These are phyloP conservation scores for Phrynocephalus versicolor DNA, from an alignment of 2,113 vertebrate genomes.

Conservation along the genomic window DNA sequence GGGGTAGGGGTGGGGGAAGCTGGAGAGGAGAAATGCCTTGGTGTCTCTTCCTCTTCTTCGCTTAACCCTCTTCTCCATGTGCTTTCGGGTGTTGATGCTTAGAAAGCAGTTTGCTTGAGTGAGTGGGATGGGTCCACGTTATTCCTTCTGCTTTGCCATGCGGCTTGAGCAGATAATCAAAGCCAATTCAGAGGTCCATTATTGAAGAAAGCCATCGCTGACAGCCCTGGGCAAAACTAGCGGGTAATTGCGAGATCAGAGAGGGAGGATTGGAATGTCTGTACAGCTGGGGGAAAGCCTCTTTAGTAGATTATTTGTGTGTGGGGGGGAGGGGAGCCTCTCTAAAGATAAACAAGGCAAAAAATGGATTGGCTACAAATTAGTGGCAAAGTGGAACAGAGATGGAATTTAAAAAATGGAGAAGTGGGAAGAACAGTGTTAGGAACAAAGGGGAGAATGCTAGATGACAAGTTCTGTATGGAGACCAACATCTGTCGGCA, in stretches of 20 bases:
- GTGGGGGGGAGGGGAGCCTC: background rate
- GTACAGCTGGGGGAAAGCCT: background rate
- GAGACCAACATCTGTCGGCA: too few relatives aligned
- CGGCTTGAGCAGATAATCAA: conserved; percentile 29
- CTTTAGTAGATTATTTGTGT: conserved; percentile 33
- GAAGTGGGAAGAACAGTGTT: background rate
- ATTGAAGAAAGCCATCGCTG: conserved; percentile 27
- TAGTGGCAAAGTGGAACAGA: conserved; percentile 2
- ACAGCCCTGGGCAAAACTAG: conserved; percentile 24
- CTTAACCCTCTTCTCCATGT: background rate
- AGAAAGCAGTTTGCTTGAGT: conserved; percentile 7
- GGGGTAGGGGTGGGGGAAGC: too few relatives aligned
- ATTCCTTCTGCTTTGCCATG: conserved; percentile 10
- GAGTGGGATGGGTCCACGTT: conserved; percentile 7
- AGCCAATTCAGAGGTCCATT: conserved; percentile 31
- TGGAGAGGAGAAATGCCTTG: background rate
- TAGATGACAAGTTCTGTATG: background rate
- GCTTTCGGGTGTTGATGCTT: conserved; percentile 4
- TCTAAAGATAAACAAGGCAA: conserved; percentile 29
- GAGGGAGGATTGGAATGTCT: conserved; percentile 15
- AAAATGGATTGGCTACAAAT: conserved; percentile 22
- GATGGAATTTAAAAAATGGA: conserved; percentile 8
- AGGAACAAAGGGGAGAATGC: background rate
- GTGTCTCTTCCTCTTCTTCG: too few relatives aligned
- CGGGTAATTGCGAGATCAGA: conserved; percentile 21